Conservation (phyloP, 2,113 vertebrate species). For the Dromaius novaehollandiae region DNA sequence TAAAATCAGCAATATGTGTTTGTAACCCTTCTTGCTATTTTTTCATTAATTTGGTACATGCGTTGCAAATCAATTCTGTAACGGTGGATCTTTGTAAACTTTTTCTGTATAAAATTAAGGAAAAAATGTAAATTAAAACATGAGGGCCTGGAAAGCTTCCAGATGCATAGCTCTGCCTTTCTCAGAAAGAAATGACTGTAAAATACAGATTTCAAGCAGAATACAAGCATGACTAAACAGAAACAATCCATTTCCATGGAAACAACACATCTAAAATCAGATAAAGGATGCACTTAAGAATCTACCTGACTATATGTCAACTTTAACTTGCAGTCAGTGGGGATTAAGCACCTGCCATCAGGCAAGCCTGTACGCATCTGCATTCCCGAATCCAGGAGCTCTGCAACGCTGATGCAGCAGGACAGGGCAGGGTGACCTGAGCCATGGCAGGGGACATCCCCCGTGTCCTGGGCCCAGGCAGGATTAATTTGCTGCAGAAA, state of each 20-base stretch:
- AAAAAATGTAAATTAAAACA: neutral
- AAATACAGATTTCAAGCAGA: neutral
- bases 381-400: neutral
- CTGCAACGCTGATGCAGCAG: neutral
- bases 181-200: neutral
- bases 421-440: neutral
- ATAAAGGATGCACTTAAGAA: neutral
- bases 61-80: neutral
- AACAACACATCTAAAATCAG: slow-evolving; percentile 9
- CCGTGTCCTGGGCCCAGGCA: neutral
- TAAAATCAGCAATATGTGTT: neutral
- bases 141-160: neutral
- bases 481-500: neutral
- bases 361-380: too few species aligned
- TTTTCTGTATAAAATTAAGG: neutral
- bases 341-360: neutral
- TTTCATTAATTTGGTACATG: neutral
- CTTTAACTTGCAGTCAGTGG: neutral
- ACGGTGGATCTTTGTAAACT: neutral
- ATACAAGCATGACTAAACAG: neutral
- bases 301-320: neutral
- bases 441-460: too few species aligned
- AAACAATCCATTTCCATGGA: slow-evolving; percentile 35
- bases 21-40: neutral
- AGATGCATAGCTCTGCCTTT: neutral